Conservation (phyloP, 2,113 vertebrate species). For the Cyprinodon variegatus region DNA sequence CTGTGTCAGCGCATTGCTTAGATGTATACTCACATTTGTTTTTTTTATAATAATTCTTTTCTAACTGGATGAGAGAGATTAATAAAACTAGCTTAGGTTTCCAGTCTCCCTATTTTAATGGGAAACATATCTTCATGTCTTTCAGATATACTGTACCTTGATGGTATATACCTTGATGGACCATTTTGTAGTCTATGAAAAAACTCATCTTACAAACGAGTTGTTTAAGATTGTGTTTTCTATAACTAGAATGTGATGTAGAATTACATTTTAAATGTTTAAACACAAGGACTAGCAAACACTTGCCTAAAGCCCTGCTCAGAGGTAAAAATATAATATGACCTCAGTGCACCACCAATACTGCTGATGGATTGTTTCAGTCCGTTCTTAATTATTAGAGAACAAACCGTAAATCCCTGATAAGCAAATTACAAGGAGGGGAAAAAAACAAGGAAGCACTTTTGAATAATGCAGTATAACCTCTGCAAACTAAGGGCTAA, state of each 20-base stretch:
- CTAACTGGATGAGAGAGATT: too few species aligned
- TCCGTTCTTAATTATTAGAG: slow-evolving; percentile 33
- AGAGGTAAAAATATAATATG: slow-evolving; percentile 7
- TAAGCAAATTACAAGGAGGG: neutral
- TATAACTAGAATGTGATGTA: neutral
- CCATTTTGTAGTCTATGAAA: too few species aligned
- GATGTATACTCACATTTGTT: too few species aligned
- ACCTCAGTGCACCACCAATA: slow-evolving; percentile 7
- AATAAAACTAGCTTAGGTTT: too few species aligned
- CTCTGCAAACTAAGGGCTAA: slow-evolving; percentile 2
- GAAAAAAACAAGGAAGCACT: slow-evolving; percentile 10
- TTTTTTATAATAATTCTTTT: too few species aligned
- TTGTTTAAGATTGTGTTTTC: neutral
- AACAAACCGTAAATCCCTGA: slow-evolving; percentile 22
- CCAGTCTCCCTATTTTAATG: too few species aligned
- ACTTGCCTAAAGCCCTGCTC: neutral
- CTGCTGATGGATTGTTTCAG: slow-evolving; percentile 9
- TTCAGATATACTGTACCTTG: too few species aligned
- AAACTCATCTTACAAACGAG: too few species aligned
- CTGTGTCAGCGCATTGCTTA: too few species aligned
- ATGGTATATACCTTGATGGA: too few species aligned
- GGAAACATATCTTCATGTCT: too few species aligned
- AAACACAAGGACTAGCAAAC: neutral
- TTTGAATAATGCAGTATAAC: slow-evolving; percentile 33
- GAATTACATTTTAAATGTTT: neutral